Evolutionary conservation across 2,888 invertebrate genomes (phyloP), one percentile per base, ranked within the genome.

Genomic region (Brassicogethes aeneus): DNA sequence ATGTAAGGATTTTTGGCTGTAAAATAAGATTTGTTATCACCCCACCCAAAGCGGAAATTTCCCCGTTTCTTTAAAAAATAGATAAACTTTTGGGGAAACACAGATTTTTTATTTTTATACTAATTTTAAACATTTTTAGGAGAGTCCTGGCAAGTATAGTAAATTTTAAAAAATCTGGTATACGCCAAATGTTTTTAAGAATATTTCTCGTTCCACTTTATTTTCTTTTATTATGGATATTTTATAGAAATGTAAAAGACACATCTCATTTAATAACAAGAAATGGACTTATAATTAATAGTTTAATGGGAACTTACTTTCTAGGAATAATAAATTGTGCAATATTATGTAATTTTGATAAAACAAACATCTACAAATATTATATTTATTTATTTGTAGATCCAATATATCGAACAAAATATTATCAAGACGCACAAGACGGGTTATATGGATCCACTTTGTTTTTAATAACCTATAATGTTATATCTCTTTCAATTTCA

Each of bases 391-490:
- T 17, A 33, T 41, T 68, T 70, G 13, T 60, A 88, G 88, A 81
- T 71, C 84, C 88, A 2, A 79, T 79, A 17, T 87, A 87, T 68
- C 74, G 93, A n/a, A 89, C 87, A n/a, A 75, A 89, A 31, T 93
- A 91, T 67, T 91, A 90, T 52, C 91, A 93, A 61, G 94, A 94
- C 59, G 81, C 85, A 0, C 82, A 91, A 39, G 91, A 92, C 65
- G 91, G 91, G 0, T 69, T 90, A 0, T 94, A 94, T 64, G 83
- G 87, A 2, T 93, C 93, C 0, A 84, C 88, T 0, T 78, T 89
- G 48, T 77, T 93, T 54, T 70, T 93, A 0, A 70, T 90, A 0
- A 82, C 89, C 0, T 90, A 90, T 67, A 83, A 86, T 47, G 66
- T 90, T 2, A 78, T 87, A 10, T 85, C 87, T 0, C 68, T 93